Evolutionary conservation across 2,888 invertebrate species (phyloP).

Genomic region (Trisateles emortualis): DNA sequence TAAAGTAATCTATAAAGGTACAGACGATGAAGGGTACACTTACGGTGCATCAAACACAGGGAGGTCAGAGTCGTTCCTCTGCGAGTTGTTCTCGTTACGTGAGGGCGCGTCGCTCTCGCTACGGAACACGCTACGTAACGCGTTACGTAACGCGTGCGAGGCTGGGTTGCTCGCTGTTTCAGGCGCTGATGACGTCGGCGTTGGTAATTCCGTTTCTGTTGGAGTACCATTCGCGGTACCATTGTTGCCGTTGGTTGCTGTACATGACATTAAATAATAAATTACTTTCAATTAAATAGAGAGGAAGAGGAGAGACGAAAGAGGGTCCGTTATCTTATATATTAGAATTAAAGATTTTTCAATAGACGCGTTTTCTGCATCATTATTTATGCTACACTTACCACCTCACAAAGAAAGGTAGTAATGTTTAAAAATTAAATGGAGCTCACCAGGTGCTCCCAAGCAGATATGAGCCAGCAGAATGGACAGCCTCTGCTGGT

Average conservation of each 20-base stretch:
- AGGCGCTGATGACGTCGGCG: slow-evolving; percentile 77
- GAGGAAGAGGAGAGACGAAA: too few species aligned
- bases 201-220: slow-evolving; percentile 76
- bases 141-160: slow-evolving; percentile 75
- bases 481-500: slow-evolving; percentile 69
- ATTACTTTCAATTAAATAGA: too few species aligned
- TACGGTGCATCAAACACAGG: slow-evolving; percentile 77
- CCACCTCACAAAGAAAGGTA: too few species aligned
- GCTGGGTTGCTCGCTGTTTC: slow-evolving; percentile 65
- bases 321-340: too few species aligned
- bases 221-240: slow-evolving; percentile 70
- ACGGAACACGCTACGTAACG: slow-evolving; percentile 77
- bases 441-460: slow-evolving; percentile 64
- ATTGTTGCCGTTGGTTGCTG: slow-evolving; percentile 47
- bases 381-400: too few species aligned
- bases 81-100: slow-evolving; percentile 57
- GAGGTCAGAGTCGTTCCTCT: slow-evolving; percentile 63
- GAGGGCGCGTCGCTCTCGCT: slow-evolving; percentile 60
- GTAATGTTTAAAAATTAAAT: neutral
- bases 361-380: too few species aligned
- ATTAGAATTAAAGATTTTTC: too few species aligned
- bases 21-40: too few species aligned
- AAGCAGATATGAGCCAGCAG: slow-evolving; percentile 74
- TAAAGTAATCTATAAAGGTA: too few species aligned
- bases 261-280: too few species aligned